Percentiles rank a stretch among this genome's conserved stretches.
phyloP scores from a whole-genome alignment of 2,797 vertebrate genomes.

The Coranthus polyacanthus region DNA sequence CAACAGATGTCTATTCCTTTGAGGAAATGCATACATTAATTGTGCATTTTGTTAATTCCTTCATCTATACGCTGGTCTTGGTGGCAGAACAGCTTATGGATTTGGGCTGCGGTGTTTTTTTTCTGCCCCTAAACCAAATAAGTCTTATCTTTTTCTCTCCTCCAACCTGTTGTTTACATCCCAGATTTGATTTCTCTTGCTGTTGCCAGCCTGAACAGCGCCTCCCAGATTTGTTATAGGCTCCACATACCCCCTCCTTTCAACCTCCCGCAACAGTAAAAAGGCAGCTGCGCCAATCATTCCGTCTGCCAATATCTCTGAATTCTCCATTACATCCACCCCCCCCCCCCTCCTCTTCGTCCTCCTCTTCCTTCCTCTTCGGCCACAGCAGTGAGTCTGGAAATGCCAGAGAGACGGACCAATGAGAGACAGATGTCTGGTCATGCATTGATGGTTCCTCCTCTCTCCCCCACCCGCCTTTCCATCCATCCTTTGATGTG shows the following conservation, averaged over 20 bases:
- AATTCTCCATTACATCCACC: constrained; percentile 69
- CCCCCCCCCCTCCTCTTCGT: constrained; percentile 20
- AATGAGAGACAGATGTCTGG: constrained; percentile 80
- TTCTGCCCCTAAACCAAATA: constrained; percentile 7
- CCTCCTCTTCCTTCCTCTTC: constrained; percentile 43
- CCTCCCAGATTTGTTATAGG: constrained; percentile 50
- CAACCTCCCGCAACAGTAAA: constrained; percentile 50
- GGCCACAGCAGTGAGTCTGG: constrained; percentile 65
- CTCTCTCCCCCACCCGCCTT: neutral
- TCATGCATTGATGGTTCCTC: constrained; percentile 64
- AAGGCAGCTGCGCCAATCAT: constrained; percentile 70
- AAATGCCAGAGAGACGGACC: constrained; percentile 73
- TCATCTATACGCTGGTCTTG: neutral
- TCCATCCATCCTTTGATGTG: constrained; percentile 75
- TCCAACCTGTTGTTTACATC: constrained; percentile 68
- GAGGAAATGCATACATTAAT: constrained; percentile 16
- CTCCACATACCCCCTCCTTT: constrained; percentile 15
- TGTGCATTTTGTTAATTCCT: neutral
- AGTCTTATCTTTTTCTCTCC: neutral
- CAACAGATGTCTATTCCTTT: constrained; percentile 61
- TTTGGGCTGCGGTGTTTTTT: constrained; percentile 51
- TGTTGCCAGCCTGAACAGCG: constrained; percentile 42
- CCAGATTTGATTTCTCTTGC: constrained; percentile 55
- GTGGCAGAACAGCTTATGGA: constrained; percentile 3
- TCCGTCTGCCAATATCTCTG: constrained; percentile 71